Conservation (phyloP, 2,113 vertebrate species). For the Machaerirhynchus nigripectus region DNA sequence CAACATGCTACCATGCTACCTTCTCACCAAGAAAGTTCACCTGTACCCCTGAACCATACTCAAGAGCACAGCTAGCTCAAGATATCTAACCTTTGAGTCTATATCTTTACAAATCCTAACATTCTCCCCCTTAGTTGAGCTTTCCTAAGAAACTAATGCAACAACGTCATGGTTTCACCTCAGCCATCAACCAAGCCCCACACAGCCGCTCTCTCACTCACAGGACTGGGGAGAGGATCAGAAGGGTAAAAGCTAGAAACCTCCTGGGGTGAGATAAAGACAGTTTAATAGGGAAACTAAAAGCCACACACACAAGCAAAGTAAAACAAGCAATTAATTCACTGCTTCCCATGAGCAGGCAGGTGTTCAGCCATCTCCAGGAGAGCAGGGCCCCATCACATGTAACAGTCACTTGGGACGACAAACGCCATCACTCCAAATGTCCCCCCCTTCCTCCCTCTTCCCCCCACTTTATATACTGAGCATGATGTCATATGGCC, state of each 20-base stretch:
- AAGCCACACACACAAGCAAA: not conserved
- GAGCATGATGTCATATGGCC: not conserved
- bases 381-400: not conserved
- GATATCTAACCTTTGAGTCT: not conserved
- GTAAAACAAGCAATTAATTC: not conserved
- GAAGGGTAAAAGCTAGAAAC: not conserved
- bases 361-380: not conserved
- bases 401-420: not conserved
- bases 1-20: not conserved
- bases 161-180: not conserved
- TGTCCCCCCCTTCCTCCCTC: not conserved
- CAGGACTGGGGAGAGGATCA: not conserved
- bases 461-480: not conserved
- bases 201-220: not conserved
- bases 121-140: not conserved
- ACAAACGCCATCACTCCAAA: not conserved
- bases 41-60: not conserved
- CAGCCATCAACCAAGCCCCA: not conserved
- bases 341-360: not conserved
- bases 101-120: not conserved
- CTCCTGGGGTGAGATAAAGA: not conserved
- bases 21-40: not conserved
- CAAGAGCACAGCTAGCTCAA: not conserved
- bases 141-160: not conserved
- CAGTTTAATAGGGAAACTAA: not conserved